A percentile compares a stretch with the other conserved stretches of the same genome.
Conservation (phyloP, 2,113 vertebrate genomes). For the Periophthalmodon schlosseri region DNA sequence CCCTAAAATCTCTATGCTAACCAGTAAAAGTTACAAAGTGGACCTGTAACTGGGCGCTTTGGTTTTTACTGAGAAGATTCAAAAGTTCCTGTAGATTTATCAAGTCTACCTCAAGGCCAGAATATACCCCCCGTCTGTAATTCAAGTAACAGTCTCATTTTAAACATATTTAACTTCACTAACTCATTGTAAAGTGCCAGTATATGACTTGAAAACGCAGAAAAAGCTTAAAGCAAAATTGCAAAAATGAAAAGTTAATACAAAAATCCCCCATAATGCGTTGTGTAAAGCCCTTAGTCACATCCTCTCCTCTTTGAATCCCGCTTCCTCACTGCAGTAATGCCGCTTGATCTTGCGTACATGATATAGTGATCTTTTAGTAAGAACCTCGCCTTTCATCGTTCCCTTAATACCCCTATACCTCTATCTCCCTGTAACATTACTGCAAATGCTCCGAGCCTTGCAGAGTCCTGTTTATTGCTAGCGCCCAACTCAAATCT, state of each 20-base stretch:
- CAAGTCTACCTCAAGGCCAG: too few species aligned
- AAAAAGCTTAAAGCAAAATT: neutral
- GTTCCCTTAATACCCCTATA: neutral
- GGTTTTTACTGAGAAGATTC: too few species aligned
- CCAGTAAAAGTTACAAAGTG: too few species aligned
- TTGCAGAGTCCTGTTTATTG: neutral
- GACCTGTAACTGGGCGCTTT: too few species aligned
- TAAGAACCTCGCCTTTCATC: conserved; percentile 4
- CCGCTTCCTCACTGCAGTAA: neutral
- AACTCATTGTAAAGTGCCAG: neutral
- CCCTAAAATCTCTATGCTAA: too few species aligned
- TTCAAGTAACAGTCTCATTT: too few species aligned
- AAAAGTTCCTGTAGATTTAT: too few species aligned
- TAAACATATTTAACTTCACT: neutral
- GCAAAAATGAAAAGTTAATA: neutral
- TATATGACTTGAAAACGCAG: neutral
- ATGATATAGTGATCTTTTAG: conserved; percentile 9
- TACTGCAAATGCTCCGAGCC: neutral
- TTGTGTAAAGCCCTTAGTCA: neutral
- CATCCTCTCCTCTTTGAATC: neutral
- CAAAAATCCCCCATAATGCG: neutral
- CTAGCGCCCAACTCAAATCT: neutral
- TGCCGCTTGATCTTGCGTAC: neutral
- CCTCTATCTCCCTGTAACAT: conserved; percentile 9
- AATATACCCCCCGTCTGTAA: too few species aligned